phyloP scores from a whole-genome alignment of 1,140 invertebrate genomes.

The Paraescarpia echinospica region DNA sequence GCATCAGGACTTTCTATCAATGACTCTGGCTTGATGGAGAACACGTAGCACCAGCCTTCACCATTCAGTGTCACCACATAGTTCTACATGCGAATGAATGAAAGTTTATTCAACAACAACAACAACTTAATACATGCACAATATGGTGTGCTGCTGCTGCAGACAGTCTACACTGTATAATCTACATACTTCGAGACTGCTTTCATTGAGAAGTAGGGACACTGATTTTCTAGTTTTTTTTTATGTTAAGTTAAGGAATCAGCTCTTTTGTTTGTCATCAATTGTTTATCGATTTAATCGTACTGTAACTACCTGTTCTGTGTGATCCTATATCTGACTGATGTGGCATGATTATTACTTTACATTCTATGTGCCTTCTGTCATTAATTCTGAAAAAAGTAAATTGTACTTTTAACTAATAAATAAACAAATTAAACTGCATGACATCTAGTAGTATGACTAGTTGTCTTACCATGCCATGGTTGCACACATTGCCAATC shows the following conservation, averaged over 20 bases:
- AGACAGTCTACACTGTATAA: not conserved
- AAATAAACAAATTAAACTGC: constrained; percentile 16
- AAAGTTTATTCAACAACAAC: too few species aligned
- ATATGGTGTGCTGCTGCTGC: too few species aligned
- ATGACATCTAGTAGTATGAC: not conserved
- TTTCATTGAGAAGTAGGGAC: too few species aligned
- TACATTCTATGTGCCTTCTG: not conserved
- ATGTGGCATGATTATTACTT: too few species aligned
- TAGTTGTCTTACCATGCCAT: constrained; percentile 56
- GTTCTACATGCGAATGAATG: constrained; percentile 61
- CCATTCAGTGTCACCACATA: constrained; percentile 70
- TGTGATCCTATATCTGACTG: too few species aligned
- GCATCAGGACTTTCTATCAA: not conserved
- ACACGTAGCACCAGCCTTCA: constrained; percentile 77
- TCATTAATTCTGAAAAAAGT: constrained; percentile 13
- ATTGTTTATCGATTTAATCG: too few species aligned
- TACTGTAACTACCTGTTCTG: too few species aligned
- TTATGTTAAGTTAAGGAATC: too few species aligned
- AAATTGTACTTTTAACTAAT: not conserved
- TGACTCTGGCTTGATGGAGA: constrained; percentile 52
- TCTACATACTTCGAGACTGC: too few species aligned
- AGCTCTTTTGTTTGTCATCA: too few species aligned
- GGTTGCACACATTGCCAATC: constrained; percentile 74
- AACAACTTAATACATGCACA: too few species aligned
- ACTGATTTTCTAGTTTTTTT: too few species aligned